Evolutionary conservation across 2,113 vertebrate species (phyloP).

Genomic region (Albula goreensis): DNA sequence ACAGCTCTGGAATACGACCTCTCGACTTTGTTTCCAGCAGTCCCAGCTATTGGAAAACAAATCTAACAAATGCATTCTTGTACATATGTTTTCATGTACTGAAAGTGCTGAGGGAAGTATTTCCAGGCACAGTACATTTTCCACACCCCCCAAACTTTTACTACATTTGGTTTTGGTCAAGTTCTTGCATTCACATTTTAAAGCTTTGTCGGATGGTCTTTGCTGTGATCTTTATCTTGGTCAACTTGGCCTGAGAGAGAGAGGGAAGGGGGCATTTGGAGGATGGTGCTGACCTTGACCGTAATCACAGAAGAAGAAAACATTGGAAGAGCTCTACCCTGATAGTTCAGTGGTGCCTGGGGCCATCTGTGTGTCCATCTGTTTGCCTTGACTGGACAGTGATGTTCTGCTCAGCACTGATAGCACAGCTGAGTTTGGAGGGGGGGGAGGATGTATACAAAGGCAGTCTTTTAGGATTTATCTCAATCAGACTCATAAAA

Average conservation of each 20-base stretch:
- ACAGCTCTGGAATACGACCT: not conserved
- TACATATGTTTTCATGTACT: too few relatives aligned
- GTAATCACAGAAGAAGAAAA: not conserved
- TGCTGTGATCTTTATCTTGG: not conserved
- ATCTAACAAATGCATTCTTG: too few relatives aligned
- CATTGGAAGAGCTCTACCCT: not conserved
- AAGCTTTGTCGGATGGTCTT: not conserved
- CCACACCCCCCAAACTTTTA: not conserved
- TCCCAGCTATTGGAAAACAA: too few relatives aligned
- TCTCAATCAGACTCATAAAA: not conserved
- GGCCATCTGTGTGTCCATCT: not conserved
- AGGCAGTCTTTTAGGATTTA: not conserved
- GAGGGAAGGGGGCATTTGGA: not conserved
- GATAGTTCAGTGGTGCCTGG: not conserved
- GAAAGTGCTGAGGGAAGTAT: not conserved
- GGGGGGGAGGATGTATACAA: not conserved
- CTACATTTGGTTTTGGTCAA: not conserved
- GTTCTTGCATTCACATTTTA: not conserved
- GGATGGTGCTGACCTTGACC: not conserved
- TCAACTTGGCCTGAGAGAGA: not conserved
- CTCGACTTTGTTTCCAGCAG: not conserved
- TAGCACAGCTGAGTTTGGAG: not conserved
- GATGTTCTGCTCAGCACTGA: not conserved
- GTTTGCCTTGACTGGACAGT: not conserved
- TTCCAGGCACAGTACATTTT: not conserved